Base-by-base conservation (phyloP, 2,797 vertebrate genomes). In the Ctenopoma multispine region DNA sequence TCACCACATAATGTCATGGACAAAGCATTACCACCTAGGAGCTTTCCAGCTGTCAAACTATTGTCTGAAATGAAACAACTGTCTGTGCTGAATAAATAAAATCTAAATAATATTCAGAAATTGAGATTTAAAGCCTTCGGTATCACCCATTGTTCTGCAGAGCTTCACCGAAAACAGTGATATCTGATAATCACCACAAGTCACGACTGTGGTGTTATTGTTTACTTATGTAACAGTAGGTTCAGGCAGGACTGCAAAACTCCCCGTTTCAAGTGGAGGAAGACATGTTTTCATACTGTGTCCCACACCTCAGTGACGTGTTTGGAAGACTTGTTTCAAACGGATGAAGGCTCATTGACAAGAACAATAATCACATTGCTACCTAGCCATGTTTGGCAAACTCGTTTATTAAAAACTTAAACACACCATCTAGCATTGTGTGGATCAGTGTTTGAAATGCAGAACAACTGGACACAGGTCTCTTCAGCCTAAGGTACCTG, bases 121-220 rank as follows among this genome's bases (percentile, higher is more conserved):
- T 29, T 31, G 24, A 14, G 12, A 4, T 29, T 36, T 34, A 7
- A 61, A 55, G 36, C 5, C 31, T 21, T 67, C 34, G 57, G 34
- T 23, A 31, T 49, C 14, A 31, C 15, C 20, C 21, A 44, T 41
- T 75, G 11, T 56, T 15, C 20, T 40, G 40, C 10, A 36, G 10
- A 38, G 27, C 63, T 54, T 48, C n/a, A 43, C 57, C 61, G 53
- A 75, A 57, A 63, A 75, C 56, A 65, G 8, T 12, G 36, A 55
- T 17, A 51, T 74, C 17, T 31, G 44, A 74, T 56, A 43, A 65
- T n/a, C n/a, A n/a, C n/a, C n/a, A n/a, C n/a, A n/a, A n/a, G n/a
- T 27, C 38, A 38, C 40, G 34, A 31, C 44, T 49, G 11, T 27
- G 4, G 29, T 56, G 44, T 62, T 24, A 76, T 56, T 46, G 38